Evolutionary conservation across 2,888 invertebrate genomes (phyloP).

Genomic region (Notocelia uddmanniana): DNA sequence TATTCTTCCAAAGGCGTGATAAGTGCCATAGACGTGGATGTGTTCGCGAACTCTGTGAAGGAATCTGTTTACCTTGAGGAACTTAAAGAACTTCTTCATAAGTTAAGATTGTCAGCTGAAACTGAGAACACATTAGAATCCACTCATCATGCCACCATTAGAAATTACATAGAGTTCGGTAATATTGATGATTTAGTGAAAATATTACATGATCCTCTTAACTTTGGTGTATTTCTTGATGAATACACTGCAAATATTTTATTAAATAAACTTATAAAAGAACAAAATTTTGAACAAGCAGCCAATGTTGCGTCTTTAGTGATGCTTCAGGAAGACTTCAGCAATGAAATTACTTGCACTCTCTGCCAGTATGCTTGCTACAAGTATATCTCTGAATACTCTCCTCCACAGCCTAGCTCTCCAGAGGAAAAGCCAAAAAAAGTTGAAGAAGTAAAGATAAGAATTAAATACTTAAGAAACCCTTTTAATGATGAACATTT

Average conservation of each 20-base stretch:
- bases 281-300: constrained; percentile 89
- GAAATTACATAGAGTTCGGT: constrained; percentile 84
- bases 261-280: constrained; percentile 91
- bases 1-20: constrained; percentile 87
- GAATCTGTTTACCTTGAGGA: constrained; percentile 88
- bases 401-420: constrained; percentile 55
- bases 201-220: constrained; percentile 92
- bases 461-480: constrained; percentile 92
- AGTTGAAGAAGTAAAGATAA: constrained; percentile 89
- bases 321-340: constrained; percentile 96
- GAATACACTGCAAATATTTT: constrained; percentile 91
- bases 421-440: constrained; percentile 66
- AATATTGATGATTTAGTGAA: constrained; percentile 88
- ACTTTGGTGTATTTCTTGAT: constrained; percentile 97
- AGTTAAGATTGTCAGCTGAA: constrained; percentile 90
- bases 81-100: constrained; percentile 89
- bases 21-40: constrained; percentile 93
- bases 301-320: constrained; percentile 91
- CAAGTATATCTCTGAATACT: constrained; percentile 85
- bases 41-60: constrained; percentile 90
- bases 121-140: constrained; percentile 91
- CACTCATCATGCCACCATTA: constrained; percentile 92
- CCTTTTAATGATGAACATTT: constrained; percentile 96
- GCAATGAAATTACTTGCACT: constrained; percentile 88
- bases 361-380: constrained; percentile 91